These are phyloP conservation scores for Thalassophryne amazonica DNA, from an alignment of 2,797 vertebrate species.

Conservation along the genomic window DNA sequence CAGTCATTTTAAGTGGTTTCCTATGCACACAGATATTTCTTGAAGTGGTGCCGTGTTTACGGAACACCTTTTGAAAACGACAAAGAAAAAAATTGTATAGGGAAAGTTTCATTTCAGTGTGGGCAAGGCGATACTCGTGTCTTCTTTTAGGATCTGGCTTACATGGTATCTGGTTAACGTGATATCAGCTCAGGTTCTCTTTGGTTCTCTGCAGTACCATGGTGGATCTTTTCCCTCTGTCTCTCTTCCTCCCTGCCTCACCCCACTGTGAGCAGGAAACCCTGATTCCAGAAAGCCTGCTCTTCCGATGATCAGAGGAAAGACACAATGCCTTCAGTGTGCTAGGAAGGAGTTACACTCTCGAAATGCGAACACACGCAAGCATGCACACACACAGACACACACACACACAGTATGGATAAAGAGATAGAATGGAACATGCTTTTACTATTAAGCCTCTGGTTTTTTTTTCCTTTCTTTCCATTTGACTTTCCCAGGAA, in stretches of 20 bases:
- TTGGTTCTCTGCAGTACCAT: too few relatives aligned
- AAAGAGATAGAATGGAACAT: conserved; percentile 69
- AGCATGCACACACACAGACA: conserved; percentile 27
- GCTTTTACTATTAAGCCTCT: conserved; percentile 73
- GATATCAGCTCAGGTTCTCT: conserved; percentile 27
- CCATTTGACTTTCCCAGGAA: conserved; percentile 78
- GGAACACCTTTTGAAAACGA: too few relatives aligned
- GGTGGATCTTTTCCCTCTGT: neutral
- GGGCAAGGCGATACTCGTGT: too few relatives aligned
- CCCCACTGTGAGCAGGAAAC: conserved; percentile 68
- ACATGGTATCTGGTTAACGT: too few relatives aligned
- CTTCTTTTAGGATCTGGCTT: too few relatives aligned
- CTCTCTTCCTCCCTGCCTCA: conserved; percentile 36
- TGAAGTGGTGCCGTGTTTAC: too few relatives aligned
- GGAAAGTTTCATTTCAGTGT: too few relatives aligned
- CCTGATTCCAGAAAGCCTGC: conserved; percentile 51
- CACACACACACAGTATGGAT: conserved; percentile 1
- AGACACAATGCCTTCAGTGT: conserved; percentile 76
- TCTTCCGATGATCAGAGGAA: conserved; percentile 68
- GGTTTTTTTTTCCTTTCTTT: conserved; percentile 62
- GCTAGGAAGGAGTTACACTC: conserved; percentile 59
- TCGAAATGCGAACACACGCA: conserved; percentile 54
- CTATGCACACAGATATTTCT: too few relatives aligned
- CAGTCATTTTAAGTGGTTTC: too few relatives aligned
- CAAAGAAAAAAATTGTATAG: too few relatives aligned